phyloP scores from a whole-genome alignment of 2,113 vertebrate species.

The Aspidoscelis tigris region DNA sequence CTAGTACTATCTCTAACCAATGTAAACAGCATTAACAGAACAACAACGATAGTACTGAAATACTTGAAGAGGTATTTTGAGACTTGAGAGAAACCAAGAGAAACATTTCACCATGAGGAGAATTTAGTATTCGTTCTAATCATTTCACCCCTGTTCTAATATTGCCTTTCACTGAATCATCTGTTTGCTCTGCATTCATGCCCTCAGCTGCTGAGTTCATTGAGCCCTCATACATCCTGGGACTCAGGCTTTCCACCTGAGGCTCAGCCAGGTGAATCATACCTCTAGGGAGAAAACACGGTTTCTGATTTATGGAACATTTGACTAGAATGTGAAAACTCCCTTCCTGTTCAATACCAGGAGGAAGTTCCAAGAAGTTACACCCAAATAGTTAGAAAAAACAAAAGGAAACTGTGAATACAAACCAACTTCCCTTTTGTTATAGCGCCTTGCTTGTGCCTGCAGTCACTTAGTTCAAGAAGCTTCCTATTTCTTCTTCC shows the following conservation, averaged over 20 bases:
- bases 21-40: not conserved
- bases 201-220: slow-evolving; percentile 6
- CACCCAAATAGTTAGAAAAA: slow-evolving; percentile 49
- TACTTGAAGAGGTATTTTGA: too few species aligned
- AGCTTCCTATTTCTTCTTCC: not conserved
- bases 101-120: not conserved
- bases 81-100: not conserved
- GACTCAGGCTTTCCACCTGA: slow-evolving; percentile 49
- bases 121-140: not conserved
- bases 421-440: slow-evolving; percentile 11
- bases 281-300: not conserved
- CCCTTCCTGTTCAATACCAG: slow-evolving; percentile 35
- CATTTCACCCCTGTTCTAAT: not conserved
- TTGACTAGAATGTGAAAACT: slow-evolving; percentile 56
- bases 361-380: slow-evolving; percentile 57
- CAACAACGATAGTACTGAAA: not conserved
- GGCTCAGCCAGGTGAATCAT: slow-evolving; percentile 58
- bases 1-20: not conserved
- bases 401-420: slow-evolving; percentile 7
- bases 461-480: not conserved
- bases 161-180: not conserved
- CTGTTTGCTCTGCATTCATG: not conserved
- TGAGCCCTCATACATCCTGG: slow-evolving; percentile 45
- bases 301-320: slow-evolving; percentile 52
- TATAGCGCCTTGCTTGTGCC: not conserved